Conservation (phyloP, 2,113 vertebrate species). For the Labeo catla region DNA sequence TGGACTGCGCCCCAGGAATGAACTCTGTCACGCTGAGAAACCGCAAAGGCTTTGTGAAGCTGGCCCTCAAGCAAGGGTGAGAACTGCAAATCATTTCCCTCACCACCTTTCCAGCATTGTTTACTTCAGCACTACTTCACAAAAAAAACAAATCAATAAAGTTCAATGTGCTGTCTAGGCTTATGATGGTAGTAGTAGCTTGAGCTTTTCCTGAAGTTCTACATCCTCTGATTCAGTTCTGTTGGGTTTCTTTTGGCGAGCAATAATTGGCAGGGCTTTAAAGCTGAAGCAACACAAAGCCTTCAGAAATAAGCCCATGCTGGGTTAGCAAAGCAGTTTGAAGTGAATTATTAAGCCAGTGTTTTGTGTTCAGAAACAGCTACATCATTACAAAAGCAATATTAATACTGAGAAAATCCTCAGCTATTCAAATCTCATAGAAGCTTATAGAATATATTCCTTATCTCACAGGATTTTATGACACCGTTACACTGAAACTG, state of each 20-base stretch:
- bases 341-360: neutral
- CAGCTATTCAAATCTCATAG: neutral
- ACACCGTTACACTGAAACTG: neutral
- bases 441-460: slow-evolving; percentile 1
- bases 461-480: neutral
- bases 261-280: neutral
- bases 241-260: neutral
- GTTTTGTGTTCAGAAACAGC: neutral
- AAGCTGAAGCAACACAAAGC: neutral
- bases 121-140: neutral
- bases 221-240: neutral
- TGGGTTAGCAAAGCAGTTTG: neutral
- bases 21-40: slow-evolving; percentile 87
- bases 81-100: slow-evolving; percentile 43
- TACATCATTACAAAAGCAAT: slow-evolving; percentile 14
- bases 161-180: neutral
- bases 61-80: slow-evolving; percentile 91
- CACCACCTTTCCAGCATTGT: neutral
- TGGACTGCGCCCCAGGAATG: slow-evolving; percentile 86
- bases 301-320: neutral
- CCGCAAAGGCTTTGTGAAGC: slow-evolving; percentile 91
- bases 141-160: neutral
- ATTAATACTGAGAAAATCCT: slow-evolving; percentile 5
- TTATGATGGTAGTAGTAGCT: neutral
- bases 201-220: neutral